These are phyloP conservation scores for Orthosia cruda DNA, from an alignment of 2,888 invertebrate genomes.

Conservation along the genomic window DNA sequence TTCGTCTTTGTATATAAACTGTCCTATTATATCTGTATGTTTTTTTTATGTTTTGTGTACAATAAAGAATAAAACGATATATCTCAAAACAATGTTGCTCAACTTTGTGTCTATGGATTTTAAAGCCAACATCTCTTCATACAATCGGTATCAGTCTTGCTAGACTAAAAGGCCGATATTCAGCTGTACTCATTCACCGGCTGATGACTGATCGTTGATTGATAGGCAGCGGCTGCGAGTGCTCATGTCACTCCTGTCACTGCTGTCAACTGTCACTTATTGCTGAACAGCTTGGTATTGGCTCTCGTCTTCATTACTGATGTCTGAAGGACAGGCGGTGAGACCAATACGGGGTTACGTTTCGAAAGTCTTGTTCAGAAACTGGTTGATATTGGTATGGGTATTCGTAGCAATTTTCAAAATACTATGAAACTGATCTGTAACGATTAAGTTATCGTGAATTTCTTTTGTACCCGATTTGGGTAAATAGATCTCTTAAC, in stretches of 20 bases:
- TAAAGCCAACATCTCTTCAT: neutral
- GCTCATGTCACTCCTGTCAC: constrained; percentile 22
- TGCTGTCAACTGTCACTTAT: constrained; percentile 27
- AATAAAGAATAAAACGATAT: too few species aligned
- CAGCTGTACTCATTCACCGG: neutral
- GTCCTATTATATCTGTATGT: too few species aligned
- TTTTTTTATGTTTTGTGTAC: too few species aligned
- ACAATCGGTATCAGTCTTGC: neutral
- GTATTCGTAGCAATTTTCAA: too few species aligned
- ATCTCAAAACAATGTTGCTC: neutral
- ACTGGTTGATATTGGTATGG: neutral
- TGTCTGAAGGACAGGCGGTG: constrained; percentile 2
- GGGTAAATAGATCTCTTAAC: too few species aligned
- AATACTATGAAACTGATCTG: too few species aligned
- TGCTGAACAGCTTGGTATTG: constrained; percentile 18
- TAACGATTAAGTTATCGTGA: too few species aligned
- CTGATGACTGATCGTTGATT: constrained; percentile 46
- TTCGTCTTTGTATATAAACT: too few species aligned
- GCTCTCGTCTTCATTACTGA: constrained; percentile 14
- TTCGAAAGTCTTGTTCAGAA: neutral
- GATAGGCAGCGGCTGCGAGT: constrained; percentile 22
- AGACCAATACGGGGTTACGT: neutral
- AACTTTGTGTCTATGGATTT: neutral
- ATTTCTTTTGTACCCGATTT: too few species aligned
- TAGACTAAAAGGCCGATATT: neutral